phyloP scores from a whole-genome alignment of 2,113 vertebrate species.

The Craseonycteris thonglongyai region DNA sequence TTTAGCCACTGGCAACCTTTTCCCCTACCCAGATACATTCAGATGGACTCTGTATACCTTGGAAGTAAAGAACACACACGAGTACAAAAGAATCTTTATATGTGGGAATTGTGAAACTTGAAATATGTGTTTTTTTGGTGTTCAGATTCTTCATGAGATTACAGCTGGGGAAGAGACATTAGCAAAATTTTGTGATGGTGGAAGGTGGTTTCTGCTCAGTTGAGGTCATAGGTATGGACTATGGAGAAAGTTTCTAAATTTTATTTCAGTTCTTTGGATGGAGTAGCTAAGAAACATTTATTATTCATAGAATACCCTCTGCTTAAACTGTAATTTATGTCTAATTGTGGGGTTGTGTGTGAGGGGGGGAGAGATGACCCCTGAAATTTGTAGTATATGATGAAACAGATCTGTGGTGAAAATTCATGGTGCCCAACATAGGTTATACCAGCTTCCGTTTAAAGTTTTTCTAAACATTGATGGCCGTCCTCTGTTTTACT shows the following conservation, averaged over 20 bases:
- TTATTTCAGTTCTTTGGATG: background rate
- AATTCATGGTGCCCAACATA: too few species aligned
- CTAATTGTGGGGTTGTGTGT: too few species aligned
- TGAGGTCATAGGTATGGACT: background rate
- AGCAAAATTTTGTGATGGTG: background rate
- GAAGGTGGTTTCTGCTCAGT: background rate
- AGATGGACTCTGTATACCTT: background rate
- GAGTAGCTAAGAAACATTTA: background rate
- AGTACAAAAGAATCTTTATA: background rate
- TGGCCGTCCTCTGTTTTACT: background rate
- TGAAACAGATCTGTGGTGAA: background rate
- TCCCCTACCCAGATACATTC: background rate
- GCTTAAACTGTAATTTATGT: background rate
- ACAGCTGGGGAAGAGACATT: background rate
- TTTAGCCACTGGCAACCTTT: background rate
- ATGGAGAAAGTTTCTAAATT: background rate
- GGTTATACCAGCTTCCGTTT: background rate
- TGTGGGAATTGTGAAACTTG: background rate
- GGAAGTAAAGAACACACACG: background rate
- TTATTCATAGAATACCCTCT: background rate
- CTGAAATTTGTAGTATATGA: background rate
- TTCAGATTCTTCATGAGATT: background rate
- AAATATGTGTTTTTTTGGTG: background rate
- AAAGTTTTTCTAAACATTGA: background rate
- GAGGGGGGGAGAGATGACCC: background rate